Evolutionary conservation across 2,113 vertebrate species (phyloP), one percentile per base, ranked within the genome.

Genomic region (Alethe diademata): DNA sequence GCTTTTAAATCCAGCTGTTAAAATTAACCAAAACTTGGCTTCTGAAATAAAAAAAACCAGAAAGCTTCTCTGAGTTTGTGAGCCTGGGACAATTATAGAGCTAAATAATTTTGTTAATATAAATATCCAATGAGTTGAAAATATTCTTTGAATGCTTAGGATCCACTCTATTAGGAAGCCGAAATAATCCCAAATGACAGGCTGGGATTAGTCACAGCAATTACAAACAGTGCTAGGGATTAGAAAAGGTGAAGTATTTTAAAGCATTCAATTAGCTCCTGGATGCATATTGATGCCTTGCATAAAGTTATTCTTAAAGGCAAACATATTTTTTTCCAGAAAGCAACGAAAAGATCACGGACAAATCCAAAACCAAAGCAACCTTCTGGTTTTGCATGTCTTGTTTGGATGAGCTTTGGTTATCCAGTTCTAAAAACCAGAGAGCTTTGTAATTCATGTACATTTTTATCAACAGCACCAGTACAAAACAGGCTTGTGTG

Each of bases 111-210:
- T 95, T 78, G 23, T 17, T 72, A 45, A 72, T 51, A 62, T 51
- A 78, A 70, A 47, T 88, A 61, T 50, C 31, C 53, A 64, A 6
- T 61, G 38, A 74, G 12, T 24, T 78, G 61, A 75, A 36, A 87
- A 23, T 45, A 33, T 84, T 69, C 17, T 88, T 88, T 94, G 33
- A 64, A 75, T 75, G 40, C 29, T 89, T n/a, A 65, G 20, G 65
- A 75, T 86, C 92, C 65, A 61, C 19, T 95, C 73, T 57, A 31
- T 79, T 80, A 70, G 56, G 72, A 85, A 78, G 45, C 28, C 85
- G 89, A 89, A 95, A 85, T 72, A 89, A 93, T 87, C 87, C 61
- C 89, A 79, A 84, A 45, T 85, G 89, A 92, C 73, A 87, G 42
- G 7, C 70, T 87, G 50, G 74, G 88, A 93, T 93, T 92, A 93